Conservation (phyloP, 2,888 invertebrate species). For the Sisyra nigra region DNA sequence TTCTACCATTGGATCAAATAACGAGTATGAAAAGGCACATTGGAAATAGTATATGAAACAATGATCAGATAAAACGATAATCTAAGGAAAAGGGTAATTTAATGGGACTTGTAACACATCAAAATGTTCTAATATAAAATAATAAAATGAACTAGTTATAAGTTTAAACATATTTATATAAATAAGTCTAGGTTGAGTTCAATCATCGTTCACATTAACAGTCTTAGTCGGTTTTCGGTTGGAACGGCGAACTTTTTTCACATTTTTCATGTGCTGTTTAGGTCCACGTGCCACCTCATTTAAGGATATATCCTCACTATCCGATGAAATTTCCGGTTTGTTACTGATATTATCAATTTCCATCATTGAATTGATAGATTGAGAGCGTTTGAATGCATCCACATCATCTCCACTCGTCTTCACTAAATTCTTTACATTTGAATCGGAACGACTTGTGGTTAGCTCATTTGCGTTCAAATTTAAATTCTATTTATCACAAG, state of each 20-base stretch:
- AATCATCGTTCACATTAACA: neutral
- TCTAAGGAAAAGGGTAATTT: neutral
- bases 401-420: neutral
- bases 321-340: constrained; percentile 2
- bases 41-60: no score
- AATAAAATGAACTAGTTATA: neutral
- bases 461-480: constrained; percentile 4
- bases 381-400: constrained; percentile 2
- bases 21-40: no score
- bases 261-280: neutral
- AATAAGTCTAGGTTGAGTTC: neutral
- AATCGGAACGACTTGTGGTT: constrained; percentile 5
- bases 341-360: neutral
- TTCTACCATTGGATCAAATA: no score
- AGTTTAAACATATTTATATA: neutral
- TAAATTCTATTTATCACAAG: constrained; percentile 6
- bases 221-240: neutral
- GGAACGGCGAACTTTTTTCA: neutral
- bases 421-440: constrained; percentile 1
- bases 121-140: neutral
- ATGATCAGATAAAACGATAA: no score
- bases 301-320: neutral
- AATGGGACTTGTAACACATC: neutral
- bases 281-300: neutral
- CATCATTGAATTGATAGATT: neutral